Evolutionary conservation across 2,113 vertebrate species (phyloP).

Genomic region (Ophthalmolycus amberensis): DNA sequence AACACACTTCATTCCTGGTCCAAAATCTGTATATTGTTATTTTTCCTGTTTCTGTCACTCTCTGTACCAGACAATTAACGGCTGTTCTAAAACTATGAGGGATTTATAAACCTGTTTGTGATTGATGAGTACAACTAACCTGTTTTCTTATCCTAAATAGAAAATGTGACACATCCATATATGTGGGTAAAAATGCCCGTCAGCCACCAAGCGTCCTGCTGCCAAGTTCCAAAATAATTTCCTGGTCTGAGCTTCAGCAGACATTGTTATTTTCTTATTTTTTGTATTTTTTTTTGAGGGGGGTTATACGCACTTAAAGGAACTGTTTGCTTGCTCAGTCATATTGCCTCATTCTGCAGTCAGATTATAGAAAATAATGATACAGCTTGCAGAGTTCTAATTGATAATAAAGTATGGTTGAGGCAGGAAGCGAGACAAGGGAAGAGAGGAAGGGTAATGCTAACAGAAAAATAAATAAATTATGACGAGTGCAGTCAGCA

Average conservation of each 20-base stretch:
- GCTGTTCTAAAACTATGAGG: neutral
- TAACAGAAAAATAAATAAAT: neutral
- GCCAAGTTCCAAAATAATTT: slow-evolving; percentile 33
- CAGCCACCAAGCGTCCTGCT: neutral
- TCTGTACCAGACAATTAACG: neutral
- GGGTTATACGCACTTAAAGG: slow-evolving; percentile 8
- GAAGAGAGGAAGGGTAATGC: neutral
- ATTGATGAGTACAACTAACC: neutral
- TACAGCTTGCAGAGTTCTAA: slow-evolving; percentile 27
- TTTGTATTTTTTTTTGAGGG: neutral
- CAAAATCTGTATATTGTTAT: neutral
- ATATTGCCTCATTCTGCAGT: slow-evolving; percentile 7
- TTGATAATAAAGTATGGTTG: slow-evolving; percentile 22
- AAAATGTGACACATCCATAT: neutral
- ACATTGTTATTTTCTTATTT: neutral
- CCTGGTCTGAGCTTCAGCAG: slow-evolving; percentile 23
- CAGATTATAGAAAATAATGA: slow-evolving; percentile 19
- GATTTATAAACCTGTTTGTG: neutral
- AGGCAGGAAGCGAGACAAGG: neutral
- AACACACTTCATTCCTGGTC: neutral
- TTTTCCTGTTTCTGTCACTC: neutral
- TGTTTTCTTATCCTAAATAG: neutral
- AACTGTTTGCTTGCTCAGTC: slow-evolving; percentile 17
- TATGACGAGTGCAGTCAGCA: neutral
- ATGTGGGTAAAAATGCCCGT: neutral